These are phyloP conservation scores for Psittacula echo DNA, from an alignment of 2,797 vertebrate genomes.

Conservation along the genomic window DNA sequence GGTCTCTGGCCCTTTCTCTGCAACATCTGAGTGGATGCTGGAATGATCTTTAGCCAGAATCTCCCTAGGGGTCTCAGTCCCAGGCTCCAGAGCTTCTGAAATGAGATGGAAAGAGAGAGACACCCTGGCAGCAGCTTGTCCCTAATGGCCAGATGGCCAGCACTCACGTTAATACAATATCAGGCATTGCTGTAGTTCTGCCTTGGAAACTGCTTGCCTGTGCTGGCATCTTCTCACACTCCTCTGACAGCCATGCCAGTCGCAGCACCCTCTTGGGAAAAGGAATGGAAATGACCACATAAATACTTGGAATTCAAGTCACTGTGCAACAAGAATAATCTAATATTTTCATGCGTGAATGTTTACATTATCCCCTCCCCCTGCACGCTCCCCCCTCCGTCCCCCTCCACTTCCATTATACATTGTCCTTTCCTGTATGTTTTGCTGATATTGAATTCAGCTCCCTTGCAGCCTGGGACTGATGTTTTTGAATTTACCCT, in stretches of 20 bases:
- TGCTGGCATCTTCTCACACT: constrained; percentile 79
- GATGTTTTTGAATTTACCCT: constrained; percentile 49
- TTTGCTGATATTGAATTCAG: constrained; percentile 27
- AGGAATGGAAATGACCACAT: constrained; percentile 53
- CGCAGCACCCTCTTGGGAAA: constrained; percentile 65
- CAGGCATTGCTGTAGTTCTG: constrained; percentile 79
- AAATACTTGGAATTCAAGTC: constrained; percentile 57
- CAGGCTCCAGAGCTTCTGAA: constrained; percentile 75
- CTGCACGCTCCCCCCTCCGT: neutral
- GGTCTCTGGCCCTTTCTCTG: constrained; percentile 41
- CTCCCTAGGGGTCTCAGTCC: constrained; percentile 66
- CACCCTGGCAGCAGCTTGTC: constrained; percentile 71
- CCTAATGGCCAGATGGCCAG: constrained; percentile 78
- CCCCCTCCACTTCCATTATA: constrained; percentile 44
- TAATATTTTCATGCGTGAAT: constrained; percentile 45
- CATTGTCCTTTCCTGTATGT: constrained; percentile 33
- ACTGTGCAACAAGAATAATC: constrained; percentile 44
- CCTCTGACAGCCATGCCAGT: constrained; percentile 67
- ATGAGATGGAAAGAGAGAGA: constrained; percentile 72
- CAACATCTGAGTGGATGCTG: constrained; percentile 60
- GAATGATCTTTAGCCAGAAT: constrained; percentile 69
- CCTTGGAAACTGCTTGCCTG: constrained; percentile 81
- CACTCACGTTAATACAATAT: constrained; percentile 77
- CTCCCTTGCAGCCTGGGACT: constrained; percentile 19
- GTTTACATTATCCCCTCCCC: constrained; percentile 38